Evolutionary conservation across 1,140 invertebrate genomes (phyloP).

Genomic region (Ostrea edulis): DNA sequence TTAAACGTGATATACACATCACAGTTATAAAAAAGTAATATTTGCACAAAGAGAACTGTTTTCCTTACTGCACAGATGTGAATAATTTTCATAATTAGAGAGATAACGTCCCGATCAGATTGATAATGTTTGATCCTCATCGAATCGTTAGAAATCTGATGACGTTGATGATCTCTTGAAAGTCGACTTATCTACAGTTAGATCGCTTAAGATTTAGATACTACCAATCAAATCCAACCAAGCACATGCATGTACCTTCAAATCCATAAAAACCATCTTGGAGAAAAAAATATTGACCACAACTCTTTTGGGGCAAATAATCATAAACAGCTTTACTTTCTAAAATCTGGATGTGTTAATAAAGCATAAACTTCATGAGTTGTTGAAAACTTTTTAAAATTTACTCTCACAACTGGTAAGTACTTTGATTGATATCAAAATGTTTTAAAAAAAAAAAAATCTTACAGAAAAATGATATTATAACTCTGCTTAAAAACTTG

Average conservation of each 20-base stretch:
- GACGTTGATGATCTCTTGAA: slow-evolving; percentile 2
- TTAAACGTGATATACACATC: slow-evolving; percentile 37
- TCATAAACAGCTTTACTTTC: too few relatives aligned
- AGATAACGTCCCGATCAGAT: background rate
- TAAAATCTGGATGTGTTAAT: too few relatives aligned
- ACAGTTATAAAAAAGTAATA: slow-evolving; percentile 36
- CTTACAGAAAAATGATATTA: too few relatives aligned
- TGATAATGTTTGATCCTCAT: background rate
- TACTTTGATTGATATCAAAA: too few relatives aligned
- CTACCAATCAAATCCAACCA: background rate
- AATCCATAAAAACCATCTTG: background rate
- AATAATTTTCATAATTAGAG: slow-evolving; percentile 38
- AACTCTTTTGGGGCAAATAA: background rate
- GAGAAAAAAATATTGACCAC: background rate
- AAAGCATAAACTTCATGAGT: background rate
- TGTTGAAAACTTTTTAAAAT: background rate
- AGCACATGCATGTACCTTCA: background rate
- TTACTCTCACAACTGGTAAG: background rate
- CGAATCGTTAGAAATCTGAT: background rate
- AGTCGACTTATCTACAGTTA: background rate
- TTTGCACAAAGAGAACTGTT: slow-evolving; percentile 17
- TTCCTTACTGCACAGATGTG: slow-evolving; percentile 6
- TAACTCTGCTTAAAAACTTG: background rate
- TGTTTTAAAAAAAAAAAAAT: too few relatives aligned
- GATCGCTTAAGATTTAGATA: background rate